Percentiles rank a stretch among this genome's conserved stretches.
phyloP scores from a whole-genome alignment of 1,140 invertebrate species.

The Asbolus verrucosus region DNA sequence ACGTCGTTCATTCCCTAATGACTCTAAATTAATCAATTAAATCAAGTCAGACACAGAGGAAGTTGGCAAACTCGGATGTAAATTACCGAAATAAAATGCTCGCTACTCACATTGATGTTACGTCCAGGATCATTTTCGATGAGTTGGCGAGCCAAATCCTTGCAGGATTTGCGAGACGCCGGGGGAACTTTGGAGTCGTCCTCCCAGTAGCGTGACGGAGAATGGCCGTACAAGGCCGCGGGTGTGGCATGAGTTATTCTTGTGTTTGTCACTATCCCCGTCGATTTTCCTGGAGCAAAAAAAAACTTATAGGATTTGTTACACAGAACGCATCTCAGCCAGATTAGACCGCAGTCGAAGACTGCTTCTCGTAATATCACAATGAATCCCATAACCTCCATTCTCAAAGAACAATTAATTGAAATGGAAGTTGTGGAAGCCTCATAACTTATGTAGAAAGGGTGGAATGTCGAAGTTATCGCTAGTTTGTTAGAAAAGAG shows the following conservation, averaged over 20 bases:
- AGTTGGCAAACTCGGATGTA: not conserved
- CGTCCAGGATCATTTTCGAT: slow-evolving; percentile 68
- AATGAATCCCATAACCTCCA: slow-evolving; percentile 14
- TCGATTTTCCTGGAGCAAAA: slow-evolving; percentile 67
- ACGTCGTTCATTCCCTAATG: slow-evolving; percentile 31
- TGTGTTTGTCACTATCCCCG: slow-evolving; percentile 79
- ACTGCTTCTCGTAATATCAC: not conserved
- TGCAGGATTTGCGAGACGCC: slow-evolving; percentile 69
- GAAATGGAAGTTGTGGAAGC: slow-evolving; percentile 30
- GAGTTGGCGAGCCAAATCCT: slow-evolving; percentile 69
- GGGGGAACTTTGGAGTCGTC: slow-evolving; percentile 74
- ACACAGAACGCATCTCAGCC: no score
- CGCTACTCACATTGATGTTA: slow-evolving; percentile 69
- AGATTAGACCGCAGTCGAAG: not conserved
- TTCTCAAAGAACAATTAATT: slow-evolving; percentile 36
- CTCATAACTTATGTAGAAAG: slow-evolving; percentile 30
- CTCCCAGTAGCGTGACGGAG: slow-evolving; percentile 84
- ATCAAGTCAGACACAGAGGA: slow-evolving; percentile 8
- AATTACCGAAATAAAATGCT: not conserved
- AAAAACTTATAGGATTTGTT: not conserved
- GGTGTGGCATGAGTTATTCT: slow-evolving; percentile 82
- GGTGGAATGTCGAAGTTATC: slow-evolving; percentile 38
- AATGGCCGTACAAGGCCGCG: slow-evolving; percentile 81
- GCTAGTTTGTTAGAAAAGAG: slow-evolving; percentile 37
- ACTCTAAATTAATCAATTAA: slow-evolving; percentile 32